Base-by-base conservation (phyloP, 2,113 vertebrate genomes). In the Amphiprion percula region DNA sequence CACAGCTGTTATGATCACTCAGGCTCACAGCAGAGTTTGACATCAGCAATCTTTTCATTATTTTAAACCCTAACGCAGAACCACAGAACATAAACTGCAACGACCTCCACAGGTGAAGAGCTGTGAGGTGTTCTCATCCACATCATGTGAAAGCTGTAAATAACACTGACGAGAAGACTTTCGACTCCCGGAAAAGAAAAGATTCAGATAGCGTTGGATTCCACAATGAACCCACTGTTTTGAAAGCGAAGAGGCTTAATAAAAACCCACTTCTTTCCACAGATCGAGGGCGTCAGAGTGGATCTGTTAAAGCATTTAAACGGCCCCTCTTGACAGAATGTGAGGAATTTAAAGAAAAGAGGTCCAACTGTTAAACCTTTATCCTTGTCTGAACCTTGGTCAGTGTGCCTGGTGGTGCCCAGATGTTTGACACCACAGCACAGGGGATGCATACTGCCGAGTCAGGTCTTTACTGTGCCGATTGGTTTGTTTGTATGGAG, bases 361-460 rank as follows among this genome's bases (percentile, higher is more conserved):
- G 28, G 52, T 88, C 88, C 86, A 88, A 85, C 89, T 86, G 92
- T 90, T 90, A 65, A 66, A 84, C 61, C 55, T 64, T 59, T 90
- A 86, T 88, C 90, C 89, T 83, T 56, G 72, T 68, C 77, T 90
- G 85, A 89, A 79, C 80, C 71, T 52, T 12, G 33, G 71, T 44
- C 54, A 52, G 10, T 26, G 5, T 1, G 61, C 69, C 84, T 77
- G 76, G 55, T 87, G 87, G 78, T 83, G 80, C 84, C 85, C 89
- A 93, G 92, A 93, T 94, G 92, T 78, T 83, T 82, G 58, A 76
- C 82, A 78, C 74, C 70, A 58, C 74, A 47, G 76, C 71, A 70
- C 63, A 53, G 83, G 54, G 50, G 69, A 39, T 37, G 30, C 28
- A 24, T 30, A 21, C 71, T 41, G 74, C 83, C 75, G 79, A 79